These are phyloP conservation scores for Caloenas nicobarica DNA, from an alignment of 2,113 vertebrate species.

Conservation along the genomic window DNA sequence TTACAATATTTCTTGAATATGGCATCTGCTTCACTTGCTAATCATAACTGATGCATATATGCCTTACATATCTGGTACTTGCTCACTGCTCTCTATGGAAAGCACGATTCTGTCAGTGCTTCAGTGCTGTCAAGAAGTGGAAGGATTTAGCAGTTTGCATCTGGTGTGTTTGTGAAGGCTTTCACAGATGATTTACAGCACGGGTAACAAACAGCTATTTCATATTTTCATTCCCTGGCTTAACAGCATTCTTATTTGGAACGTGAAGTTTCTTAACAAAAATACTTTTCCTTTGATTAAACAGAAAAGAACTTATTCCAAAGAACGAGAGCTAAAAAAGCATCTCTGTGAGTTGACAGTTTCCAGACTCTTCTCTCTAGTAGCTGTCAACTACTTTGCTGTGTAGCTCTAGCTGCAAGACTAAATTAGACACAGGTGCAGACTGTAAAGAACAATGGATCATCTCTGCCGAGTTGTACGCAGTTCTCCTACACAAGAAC, in stretches of 20 bases:
- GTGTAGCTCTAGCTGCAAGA: constrained; percentile 20
- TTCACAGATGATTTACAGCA: constrained; percentile 35
- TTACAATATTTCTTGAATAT: not conserved
- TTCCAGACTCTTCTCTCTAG: constrained; percentile 48
- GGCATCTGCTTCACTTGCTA: not conserved
- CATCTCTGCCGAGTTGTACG: not conserved
- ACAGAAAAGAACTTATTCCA: constrained; percentile 6
- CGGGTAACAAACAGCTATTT: constrained; percentile 42
- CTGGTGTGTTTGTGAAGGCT: constrained; percentile 27
- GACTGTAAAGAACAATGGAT: constrained; percentile 12
- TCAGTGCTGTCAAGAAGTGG: constrained; percentile 1
- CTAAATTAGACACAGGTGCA: constrained; percentile 54
- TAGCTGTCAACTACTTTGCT: constrained; percentile 33
- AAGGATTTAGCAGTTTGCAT: constrained; percentile 49
- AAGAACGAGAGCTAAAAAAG: not conserved
- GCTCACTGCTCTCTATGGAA: not conserved
- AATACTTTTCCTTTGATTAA: constrained; percentile 45
- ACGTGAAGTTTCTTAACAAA: constrained; percentile 29
- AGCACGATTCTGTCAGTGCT: not conserved
- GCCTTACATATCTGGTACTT: not conserved
- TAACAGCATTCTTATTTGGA: constrained; percentile 24
- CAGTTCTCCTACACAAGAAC: not conserved
- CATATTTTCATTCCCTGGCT: constrained; percentile 16
- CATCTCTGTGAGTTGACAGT: constrained; percentile 13
- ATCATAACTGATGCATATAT: not conserved